These are phyloP conservation scores for Cochlearius cochlearius DNA, from an alignment of 2,113 vertebrate genomes.

Conservation along the genomic window DNA sequence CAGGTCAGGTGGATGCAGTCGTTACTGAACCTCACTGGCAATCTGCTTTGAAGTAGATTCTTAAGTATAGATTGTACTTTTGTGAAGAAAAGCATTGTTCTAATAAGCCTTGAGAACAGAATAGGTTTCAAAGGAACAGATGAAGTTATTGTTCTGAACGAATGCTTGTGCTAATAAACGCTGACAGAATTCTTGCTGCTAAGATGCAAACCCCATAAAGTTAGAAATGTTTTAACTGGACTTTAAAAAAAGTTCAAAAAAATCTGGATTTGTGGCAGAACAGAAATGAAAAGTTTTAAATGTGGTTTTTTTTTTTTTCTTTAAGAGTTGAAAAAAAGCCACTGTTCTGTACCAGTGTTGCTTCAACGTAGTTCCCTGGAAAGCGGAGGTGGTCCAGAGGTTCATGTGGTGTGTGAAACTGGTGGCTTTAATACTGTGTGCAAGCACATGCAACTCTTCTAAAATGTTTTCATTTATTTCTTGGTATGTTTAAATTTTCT, in stretches of 20 bases:
- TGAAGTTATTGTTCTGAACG: constrained; percentile 68
- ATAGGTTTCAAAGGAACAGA: constrained; percentile 75
- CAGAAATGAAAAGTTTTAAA: neutral
- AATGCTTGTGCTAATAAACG: constrained; percentile 69
- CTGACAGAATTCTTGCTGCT: constrained; percentile 71
- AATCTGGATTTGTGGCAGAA: neutral
- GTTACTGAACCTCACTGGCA: constrained; percentile 59
- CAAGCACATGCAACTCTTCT: neutral
- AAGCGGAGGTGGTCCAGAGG: neutral
- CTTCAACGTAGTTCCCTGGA: neutral
- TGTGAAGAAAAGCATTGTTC: constrained; percentile 75
- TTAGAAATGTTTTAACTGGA: neutral
- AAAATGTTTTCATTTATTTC: neutral
- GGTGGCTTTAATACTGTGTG: neutral
- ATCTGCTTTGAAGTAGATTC: constrained; percentile 75
- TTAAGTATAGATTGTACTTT: constrained; percentile 77
- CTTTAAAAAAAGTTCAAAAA: neutral
- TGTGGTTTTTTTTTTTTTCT: neutral
- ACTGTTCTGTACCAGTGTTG: neutral
- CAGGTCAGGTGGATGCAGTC: constrained; percentile 8
- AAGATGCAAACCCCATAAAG: neutral
- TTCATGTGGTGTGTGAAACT: neutral
- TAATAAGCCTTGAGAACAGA: constrained; percentile 67
- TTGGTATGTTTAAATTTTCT: neutral
- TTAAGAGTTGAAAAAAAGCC: neutral